Evolutionary conservation across 2,113 vertebrate genomes (phyloP).

Genomic region (Thomomys bottae): DNA sequence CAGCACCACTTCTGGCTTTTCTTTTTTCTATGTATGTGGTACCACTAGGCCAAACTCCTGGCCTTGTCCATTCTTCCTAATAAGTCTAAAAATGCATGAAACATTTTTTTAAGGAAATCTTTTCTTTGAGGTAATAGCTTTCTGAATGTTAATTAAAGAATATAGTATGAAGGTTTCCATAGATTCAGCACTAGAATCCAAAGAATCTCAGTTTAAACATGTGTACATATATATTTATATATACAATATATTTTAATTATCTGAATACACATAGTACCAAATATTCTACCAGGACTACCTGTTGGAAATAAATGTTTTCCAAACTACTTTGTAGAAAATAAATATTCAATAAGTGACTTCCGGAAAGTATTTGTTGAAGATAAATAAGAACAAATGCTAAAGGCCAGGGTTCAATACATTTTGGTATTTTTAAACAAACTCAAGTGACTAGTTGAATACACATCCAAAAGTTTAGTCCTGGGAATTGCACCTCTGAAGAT

Average conservation of each 20-base stretch:
- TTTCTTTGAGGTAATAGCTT: background rate
- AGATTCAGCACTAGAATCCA: background rate
- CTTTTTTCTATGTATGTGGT: too few species aligned
- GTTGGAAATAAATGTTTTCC: background rate
- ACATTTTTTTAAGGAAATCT: background rate
- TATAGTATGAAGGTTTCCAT: background rate
- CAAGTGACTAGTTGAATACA: background rate
- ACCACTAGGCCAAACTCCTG: too few species aligned
- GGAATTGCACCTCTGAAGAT: background rate
- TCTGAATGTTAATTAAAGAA: background rate
- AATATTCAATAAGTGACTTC: background rate
- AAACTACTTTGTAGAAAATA: background rate
- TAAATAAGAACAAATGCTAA: constrained; percentile 2
- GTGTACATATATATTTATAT: background rate
- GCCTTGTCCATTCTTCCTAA: background rate
- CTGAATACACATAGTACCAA: background rate
- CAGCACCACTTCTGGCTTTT: too few species aligned
- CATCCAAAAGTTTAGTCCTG: background rate
- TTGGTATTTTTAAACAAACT: background rate
- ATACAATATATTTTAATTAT: background rate
- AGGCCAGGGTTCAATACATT: background rate
- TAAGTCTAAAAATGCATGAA: background rate
- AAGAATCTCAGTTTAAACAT: background rate
- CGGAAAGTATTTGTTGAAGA: background rate
- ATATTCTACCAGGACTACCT: background rate